Evolutionary conservation across 2,113 vertebrate species (phyloP).

Genomic region (Marmota monax): DNA sequence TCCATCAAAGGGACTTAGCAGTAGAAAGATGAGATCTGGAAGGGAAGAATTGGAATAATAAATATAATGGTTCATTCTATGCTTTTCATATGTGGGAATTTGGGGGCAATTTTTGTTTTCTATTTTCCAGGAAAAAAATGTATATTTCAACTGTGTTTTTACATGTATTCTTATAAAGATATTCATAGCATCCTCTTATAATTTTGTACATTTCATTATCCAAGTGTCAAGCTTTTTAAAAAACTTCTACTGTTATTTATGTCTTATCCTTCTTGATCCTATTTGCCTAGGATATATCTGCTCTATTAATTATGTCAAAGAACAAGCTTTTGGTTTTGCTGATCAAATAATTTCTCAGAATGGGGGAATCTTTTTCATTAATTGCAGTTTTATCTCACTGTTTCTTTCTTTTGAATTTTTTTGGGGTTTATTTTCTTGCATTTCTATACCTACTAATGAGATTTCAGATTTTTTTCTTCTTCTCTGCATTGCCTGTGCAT

Average conservation of each 20-base stretch:
- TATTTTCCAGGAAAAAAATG: neutral
- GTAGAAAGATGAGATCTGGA: rapidly evolving
- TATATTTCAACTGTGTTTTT: neutral
- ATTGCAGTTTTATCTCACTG: neutral
- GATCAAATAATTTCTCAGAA: neutral
- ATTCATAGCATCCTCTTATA: neutral
- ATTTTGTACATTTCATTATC: neutral
- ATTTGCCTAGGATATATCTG: neutral
- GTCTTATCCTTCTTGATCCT: neutral
- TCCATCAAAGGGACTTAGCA: too few species aligned
- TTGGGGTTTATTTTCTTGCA: neutral
- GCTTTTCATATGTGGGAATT: neutral
- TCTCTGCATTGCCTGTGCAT: neutral
- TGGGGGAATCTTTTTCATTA: neutral
- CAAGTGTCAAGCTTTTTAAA: neutral
- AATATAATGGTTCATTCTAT: rapidly evolving
- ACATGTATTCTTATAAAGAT: neutral
- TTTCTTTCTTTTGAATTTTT: neutral
- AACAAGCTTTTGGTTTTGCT: neutral
- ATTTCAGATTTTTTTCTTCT: neutral
- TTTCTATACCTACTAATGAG: neutral
- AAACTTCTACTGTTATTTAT: neutral
- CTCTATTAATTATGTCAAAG: neutral
- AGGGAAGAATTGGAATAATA: rapidly evolving
- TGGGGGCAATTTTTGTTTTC: neutral